Conservation (phyloP, 1,140 invertebrate genomes). For the Dolichoris vasculosae region DNA sequence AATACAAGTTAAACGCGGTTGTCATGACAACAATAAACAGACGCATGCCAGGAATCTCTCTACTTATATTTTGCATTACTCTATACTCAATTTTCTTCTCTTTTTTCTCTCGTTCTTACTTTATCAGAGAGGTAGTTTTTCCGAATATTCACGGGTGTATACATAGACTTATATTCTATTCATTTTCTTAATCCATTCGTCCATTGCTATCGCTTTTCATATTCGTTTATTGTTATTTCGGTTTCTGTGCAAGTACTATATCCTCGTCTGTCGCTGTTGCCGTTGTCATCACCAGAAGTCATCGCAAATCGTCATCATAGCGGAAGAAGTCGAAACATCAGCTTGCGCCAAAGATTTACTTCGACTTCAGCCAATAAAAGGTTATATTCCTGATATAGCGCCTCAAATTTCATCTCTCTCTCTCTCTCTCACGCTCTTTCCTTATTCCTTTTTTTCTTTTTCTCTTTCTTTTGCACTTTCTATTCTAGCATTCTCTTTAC, state of each 20-base stretch:
- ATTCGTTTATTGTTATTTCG: background rate
- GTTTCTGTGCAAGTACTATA: background rate
- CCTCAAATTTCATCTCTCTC: background rate
- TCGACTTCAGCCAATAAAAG: constrained; percentile 24
- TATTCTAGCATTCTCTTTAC: too few relatives aligned
- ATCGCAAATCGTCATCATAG: background rate
- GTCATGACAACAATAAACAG: constrained; percentile 47
- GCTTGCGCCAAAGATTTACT: background rate
- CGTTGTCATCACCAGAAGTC: background rate
- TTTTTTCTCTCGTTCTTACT: background rate
- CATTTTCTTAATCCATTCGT: background rate
- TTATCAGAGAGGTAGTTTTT: background rate
- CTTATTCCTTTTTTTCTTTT: background rate
- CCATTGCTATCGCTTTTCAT: background rate
- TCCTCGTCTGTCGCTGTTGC: background rate
- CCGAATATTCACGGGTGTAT: background rate
- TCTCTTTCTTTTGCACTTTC: background rate
- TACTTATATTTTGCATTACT: background rate
- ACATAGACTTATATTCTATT: background rate
- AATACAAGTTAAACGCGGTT: constrained; percentile 9
- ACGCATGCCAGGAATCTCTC: constrained; percentile 29
- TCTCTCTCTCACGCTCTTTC: background rate
- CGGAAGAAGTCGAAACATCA: background rate
- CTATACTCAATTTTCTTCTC: background rate
- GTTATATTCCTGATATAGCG: constrained; percentile 26